Conservation (phyloP, 2,888 invertebrate species). For the Mamestra brassicae region DNA sequence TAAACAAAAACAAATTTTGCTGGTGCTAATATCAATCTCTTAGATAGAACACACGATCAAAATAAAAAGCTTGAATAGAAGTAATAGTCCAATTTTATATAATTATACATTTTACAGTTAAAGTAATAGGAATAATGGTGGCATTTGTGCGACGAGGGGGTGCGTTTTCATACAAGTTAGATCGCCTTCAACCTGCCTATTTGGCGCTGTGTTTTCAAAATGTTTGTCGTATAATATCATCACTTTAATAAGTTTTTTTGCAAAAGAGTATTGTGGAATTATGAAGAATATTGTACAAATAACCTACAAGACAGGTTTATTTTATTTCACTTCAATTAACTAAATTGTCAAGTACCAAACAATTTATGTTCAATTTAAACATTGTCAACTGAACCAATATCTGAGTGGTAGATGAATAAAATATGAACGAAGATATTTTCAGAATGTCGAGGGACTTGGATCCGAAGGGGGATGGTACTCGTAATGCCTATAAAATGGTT, state of each 20-base stretch:
- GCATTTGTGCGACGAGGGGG: neutral
- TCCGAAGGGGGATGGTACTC: neutral
- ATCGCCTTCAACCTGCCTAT: too few relatives aligned
- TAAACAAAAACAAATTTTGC: constrained; percentile 61
- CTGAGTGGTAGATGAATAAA: neutral
- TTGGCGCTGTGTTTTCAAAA: neutral
- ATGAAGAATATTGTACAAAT: neutral
- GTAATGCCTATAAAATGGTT: neutral
- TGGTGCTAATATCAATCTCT: constrained; percentile 69
- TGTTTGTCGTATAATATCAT: neutral
- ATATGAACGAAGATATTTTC: neutral
- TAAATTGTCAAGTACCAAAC: neutral
- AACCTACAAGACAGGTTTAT: neutral
- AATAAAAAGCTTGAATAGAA: constrained; percentile 47
- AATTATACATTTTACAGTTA: constrained; percentile 20
- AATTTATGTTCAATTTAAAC: neutral
- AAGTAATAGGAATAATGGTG: neutral
- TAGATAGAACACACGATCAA: constrained; percentile 44
- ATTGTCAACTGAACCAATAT: neutral
- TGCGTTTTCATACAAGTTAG: too few relatives aligned
- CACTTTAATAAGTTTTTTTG: neutral
- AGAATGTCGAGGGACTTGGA: neutral
- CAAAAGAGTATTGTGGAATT: neutral
- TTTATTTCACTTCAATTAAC: neutral
- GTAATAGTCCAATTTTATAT: constrained; percentile 60